Evolutionary conservation across 2,888 invertebrate species (phyloP).

Genomic region (Pyrrhia umbra): DNA sequence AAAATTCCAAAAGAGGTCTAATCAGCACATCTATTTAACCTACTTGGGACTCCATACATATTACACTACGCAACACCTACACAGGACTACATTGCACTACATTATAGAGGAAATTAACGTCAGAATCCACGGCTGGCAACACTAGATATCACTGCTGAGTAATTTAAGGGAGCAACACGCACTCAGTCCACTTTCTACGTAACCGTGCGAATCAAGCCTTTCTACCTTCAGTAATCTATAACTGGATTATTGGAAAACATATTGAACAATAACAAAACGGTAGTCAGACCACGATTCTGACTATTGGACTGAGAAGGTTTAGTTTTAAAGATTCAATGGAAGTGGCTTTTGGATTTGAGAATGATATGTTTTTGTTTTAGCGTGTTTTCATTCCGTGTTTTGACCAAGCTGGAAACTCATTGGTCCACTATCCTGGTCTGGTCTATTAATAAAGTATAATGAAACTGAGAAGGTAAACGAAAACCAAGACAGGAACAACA

Average conservation of each 20-base stretch:
- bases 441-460: too few species aligned
- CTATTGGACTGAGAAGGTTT: slow-evolving; percentile 68
- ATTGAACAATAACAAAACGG: slow-evolving; percentile 89
- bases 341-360: slow-evolving; percentile 36
- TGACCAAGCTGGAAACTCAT: too few species aligned
- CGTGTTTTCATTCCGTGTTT: too few species aligned
- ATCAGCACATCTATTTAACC: background rate
- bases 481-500: too few species aligned
- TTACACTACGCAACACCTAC: slow-evolving; percentile 15
- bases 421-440: too few species aligned
- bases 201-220: slow-evolving; percentile 81
- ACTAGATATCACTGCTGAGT: slow-evolving; percentile 54
- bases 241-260: slow-evolving; percentile 89
- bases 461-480: too few species aligned
- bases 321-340: slow-evolving; percentile 64
- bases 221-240: slow-evolving; percentile 78
- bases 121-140: slow-evolving; percentile 50
- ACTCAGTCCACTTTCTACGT: slow-evolving; percentile 72
- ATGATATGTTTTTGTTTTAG: background rate
- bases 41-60: background rate
- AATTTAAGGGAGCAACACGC: slow-evolving; percentile 72
- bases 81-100: slow-evolving; percentile 7
- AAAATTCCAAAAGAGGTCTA: background rate
- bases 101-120: slow-evolving; percentile 53
- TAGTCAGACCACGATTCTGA: slow-evolving; percentile 82